Conservation (phyloP, 64 coral and sea anemone genomes). For the Montipora efflorescens region DNA sequence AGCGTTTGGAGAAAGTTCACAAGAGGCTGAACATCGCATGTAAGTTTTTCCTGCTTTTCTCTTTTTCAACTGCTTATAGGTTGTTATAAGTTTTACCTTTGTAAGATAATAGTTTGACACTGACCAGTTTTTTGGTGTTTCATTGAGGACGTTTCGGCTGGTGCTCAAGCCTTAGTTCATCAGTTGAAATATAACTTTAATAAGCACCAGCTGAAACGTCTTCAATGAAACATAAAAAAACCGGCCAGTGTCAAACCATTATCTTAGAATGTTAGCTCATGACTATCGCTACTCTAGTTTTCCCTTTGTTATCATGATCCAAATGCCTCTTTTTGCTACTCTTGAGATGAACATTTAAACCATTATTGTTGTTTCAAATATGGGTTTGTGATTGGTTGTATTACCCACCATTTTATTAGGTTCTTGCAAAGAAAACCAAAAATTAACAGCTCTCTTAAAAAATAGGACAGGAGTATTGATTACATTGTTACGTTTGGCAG, state of each 20-base stretch:
- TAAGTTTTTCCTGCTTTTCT: slow-evolving; percentile 16
- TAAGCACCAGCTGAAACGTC: background rate
- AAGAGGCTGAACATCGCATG: slow-evolving; percentile 62
- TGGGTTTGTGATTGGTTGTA: background rate
- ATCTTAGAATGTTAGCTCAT: background rate
- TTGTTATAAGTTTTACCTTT: background rate
- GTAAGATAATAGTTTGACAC: background rate
- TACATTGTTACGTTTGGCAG: background rate
- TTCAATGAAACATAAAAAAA: background rate
- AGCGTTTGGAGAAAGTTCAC: slow-evolving; percentile 53
- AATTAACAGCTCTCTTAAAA: background rate
- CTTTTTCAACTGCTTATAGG: background rate
- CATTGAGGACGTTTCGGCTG: background rate
- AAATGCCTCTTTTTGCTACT: background rate
- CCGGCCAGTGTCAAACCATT: background rate
- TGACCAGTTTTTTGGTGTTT: background rate
- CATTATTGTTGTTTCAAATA: background rate
- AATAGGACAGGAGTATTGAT: background rate
- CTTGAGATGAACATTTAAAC: background rate
- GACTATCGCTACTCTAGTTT: background rate
- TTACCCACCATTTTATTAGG: background rate
- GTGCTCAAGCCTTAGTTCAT: background rate
- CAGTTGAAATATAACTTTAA: background rate
- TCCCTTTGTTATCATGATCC: background rate
- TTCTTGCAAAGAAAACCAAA: background rate